Conservation (phyloP, 2,797 vertebrate species). For the Rhincodon typus region DNA sequence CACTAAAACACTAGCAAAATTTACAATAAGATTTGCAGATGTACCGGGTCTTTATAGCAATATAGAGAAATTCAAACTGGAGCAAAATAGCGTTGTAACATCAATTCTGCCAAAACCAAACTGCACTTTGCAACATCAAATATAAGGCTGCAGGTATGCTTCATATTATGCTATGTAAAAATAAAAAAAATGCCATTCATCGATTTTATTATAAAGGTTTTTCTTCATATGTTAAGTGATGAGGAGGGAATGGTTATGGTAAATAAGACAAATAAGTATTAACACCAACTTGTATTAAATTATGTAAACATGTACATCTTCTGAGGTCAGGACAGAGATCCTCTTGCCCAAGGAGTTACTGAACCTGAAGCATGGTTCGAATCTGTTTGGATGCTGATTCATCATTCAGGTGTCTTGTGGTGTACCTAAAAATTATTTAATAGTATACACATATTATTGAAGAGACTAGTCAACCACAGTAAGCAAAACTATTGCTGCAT, state of each 20-base stretch:
- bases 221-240: slow-evolving; percentile 58
- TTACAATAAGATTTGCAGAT: slow-evolving; percentile 28
- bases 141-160: slow-evolving; percentile 63
- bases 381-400: slow-evolving; percentile 98
- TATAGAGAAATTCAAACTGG: slow-evolving; percentile 22
- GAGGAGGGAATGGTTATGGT: slow-evolving; percentile 78
- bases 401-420: slow-evolving; percentile 98
- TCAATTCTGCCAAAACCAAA: slow-evolving; percentile 35
- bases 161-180: slow-evolving; percentile 58
- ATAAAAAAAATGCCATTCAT: slow-evolving; percentile 53
- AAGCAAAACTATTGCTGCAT: background rate
- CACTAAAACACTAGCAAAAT: slow-evolving; percentile 32
- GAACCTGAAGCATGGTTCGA: slow-evolving; percentile 89
- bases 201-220: slow-evolving; percentile 52
- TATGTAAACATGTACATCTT: slow-evolving; percentile 99
- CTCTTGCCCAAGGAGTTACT: slow-evolving; percentile 66
- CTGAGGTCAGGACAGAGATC: slow-evolving; percentile 85
- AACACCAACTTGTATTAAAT: slow-evolving; percentile 96
- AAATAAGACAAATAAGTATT: slow-evolving; percentile 84
- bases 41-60: slow-evolving; percentile 26
- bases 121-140: slow-evolving; percentile 46
- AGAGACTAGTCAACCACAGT: background rate
- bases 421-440: slow-evolving; percentile 70
- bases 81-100: slow-evolving; percentile 25
- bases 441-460: background rate